Evolutionary conservation across 2,113 vertebrate genomes (phyloP), one percentile per base, ranked within the genome.

Genomic region (Dromas ardeola): DNA sequence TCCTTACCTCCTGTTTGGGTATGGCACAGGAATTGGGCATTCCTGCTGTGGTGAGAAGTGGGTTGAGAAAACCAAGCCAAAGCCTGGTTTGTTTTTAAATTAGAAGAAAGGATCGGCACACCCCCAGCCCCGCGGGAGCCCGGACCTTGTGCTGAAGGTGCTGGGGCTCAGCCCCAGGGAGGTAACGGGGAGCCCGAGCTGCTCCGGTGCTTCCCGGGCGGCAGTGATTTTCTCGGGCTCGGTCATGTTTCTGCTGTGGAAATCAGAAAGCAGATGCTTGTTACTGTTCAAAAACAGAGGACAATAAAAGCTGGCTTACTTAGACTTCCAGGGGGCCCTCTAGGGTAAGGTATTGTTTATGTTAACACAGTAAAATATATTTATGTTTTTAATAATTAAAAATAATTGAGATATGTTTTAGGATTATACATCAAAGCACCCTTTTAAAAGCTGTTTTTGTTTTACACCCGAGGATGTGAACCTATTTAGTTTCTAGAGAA

Each of bases 21-120:
- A 11, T 1, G 0, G 53, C 47, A 7, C 18, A 21, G 77, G n/a
- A 61, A 9, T 0, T 1, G 55, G 23, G 36, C 36, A 5, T 10
- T 43, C 15, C 42, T 4, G 1, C 2, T 1, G 10, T 2, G 49
- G 7, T 65, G 65, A 16, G 3, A 32, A 21, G 45, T 9, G 42
- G 27, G 20, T 18, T 26, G 42, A 58, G 50, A 27, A 49, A 36
- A 9, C 34, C 58, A 32, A 47, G 29, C 79, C 34, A 3, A 32
- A 52, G 38, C 26, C 50, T 59, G 43, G 8, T 15, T 71, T n/a
- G 56, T 14, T 78, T n/a, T 40, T 6, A 15, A 40, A 16, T 30
- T 5, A 22, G 36, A 8, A 22, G 36, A 40, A 13, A 22, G 22
- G 25, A 6, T 30, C 32, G 50, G 63, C 21, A 32, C 21, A 6